Evolutionary conservation across 2,888 invertebrate species (phyloP), one percentile per base, ranked within the genome.

Genomic region (Ophion ventricosus): DNA sequence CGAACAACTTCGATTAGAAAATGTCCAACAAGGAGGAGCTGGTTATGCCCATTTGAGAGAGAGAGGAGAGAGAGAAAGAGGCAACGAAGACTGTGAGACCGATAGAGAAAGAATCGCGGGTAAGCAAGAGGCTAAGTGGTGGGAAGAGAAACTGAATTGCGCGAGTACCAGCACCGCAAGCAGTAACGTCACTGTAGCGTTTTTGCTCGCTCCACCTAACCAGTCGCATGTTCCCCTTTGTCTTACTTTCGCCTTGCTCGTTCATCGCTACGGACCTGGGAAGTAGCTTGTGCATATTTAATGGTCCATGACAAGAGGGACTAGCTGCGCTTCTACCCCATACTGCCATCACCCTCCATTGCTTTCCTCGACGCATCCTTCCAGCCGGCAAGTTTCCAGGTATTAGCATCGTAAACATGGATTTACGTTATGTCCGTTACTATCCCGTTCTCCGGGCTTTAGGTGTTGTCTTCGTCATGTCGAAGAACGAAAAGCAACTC

Each of bases 321-420:
- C 76, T 82, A 74, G 69, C 59, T 40, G 64, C 29, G 66, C 79
- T 66, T 72, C 66, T 73, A 54, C 40, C 59, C 56, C 75, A 40
- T 69, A 54, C 78, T 66, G 56, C 73, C 67, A 61, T 78, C 78
- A 74, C 40, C 26, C 73, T 64, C 67, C 76, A n/a, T 72, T 64
- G 72, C 81, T 89, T 89, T 89, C 90, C 89, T 90, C 14, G 59
- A 69, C 87, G 88, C 89, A 89, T 90, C 89, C 90, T 91, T 91
- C 90, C 90, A 90, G 86, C 88, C 88, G 88, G 88, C 89, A 90
- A 91, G 90, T 91, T 91, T 90, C 90, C 87, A 88, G 88, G 90
- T 91, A 91, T 92, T 92, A 91, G 90, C 92, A 91, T 91, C 90
- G 92, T 90, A 91, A 92, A 92, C 91, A 90, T 90, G 89, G 91